Conservation (phyloP, 2,888 invertebrate genomes). For the Microctonus hyperodae region DNA sequence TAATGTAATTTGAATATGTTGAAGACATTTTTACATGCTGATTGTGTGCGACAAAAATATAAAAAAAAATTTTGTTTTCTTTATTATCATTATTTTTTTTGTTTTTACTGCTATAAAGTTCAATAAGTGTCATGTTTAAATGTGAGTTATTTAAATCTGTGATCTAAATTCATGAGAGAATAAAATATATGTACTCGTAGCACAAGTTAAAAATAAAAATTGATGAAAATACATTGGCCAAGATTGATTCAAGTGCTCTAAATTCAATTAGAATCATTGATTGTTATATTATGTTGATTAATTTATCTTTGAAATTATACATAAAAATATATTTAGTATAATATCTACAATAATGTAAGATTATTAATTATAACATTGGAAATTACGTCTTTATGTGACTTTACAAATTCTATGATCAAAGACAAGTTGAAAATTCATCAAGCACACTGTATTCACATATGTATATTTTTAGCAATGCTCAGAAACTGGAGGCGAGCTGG, state of each 20-base stretch:
- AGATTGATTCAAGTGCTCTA: background rate
- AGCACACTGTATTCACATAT: background rate
- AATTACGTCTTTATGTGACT: background rate
- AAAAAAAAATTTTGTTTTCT: background rate
- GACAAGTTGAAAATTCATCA: conserved; percentile 3
- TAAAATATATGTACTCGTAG: background rate
- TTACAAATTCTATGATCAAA: background rate
- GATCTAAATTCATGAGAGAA: background rate
- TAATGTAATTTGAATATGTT: background rate
- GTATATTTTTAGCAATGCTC: conserved; percentile 18
- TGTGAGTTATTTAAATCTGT: conserved; percentile 1
- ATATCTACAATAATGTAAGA: background rate
- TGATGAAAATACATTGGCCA: background rate
- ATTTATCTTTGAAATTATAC: background rate
- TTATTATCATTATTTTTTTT: too few relatives aligned
- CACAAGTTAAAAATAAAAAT: conserved; percentile 9
- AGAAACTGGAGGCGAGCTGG: conserved; percentile 30
- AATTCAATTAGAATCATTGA: background rate
- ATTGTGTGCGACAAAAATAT: background rate
- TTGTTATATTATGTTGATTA: background rate
- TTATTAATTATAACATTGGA: background rate
- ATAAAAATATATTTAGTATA: too few relatives aligned
- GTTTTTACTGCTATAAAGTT: background rate
- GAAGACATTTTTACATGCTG: background rate
- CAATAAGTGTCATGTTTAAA: background rate